phyloP scores from a whole-genome alignment of 53 echinoderm and acorn worm genomes.

The Temnopleurus reevesii region DNA sequence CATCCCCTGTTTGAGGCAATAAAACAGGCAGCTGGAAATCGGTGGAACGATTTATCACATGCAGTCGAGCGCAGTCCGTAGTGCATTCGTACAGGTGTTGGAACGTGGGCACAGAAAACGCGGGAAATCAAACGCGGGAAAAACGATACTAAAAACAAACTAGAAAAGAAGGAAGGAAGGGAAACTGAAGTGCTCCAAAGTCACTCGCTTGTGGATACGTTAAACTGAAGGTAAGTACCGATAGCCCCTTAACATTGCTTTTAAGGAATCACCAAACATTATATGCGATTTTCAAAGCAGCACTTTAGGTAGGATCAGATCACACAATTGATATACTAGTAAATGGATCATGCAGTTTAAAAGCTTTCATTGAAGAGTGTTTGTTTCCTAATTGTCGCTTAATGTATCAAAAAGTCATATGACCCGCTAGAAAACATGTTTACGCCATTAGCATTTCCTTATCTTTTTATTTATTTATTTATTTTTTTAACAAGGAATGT shows the following conservation, averaged over 20 bases:
- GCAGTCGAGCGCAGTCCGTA: slow-evolving; percentile 18
- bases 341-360: background rate
- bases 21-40: slow-evolving; percentile 40
- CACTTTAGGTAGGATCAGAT: background rate
- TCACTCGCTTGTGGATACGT: slow-evolving; percentile 11
- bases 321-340: background rate
- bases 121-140: background rate
- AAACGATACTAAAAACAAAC: background rate
- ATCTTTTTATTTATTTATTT: too few relatives aligned
- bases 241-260: background rate
- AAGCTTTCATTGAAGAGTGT: background rate
- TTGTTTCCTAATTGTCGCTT: background rate
- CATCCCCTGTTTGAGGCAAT: slow-evolving; percentile 19
- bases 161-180: background rate
- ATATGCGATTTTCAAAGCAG: background rate
- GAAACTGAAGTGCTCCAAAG: slow-evolving; percentile 14
- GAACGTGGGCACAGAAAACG: slow-evolving; percentile 8
- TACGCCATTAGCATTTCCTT: background rate
- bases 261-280: background rate
- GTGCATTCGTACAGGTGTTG: slow-evolving; percentile 31
- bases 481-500: too few relatives aligned
- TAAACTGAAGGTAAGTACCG: background rate
- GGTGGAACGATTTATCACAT: slow-evolving; percentile 19
- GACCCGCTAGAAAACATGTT: background rate
- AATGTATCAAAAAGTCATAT: background rate